Evolutionary conservation across 2,888 invertebrate species (phyloP).

Genomic region (Melolontha melolontha): DNA sequence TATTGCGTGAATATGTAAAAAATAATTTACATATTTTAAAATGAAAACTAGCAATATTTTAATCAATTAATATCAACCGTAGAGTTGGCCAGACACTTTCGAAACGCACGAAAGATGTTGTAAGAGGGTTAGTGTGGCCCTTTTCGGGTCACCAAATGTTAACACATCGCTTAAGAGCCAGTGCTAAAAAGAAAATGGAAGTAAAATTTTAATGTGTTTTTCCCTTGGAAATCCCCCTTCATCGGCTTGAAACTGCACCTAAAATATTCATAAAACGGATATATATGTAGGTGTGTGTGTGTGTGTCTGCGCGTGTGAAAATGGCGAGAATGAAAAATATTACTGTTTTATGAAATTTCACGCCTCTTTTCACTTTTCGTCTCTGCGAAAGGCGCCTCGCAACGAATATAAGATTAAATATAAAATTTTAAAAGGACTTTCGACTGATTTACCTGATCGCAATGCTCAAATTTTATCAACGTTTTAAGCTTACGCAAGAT

Average conservation of each 20-base stretch:
- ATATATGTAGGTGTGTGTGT: too few relatives aligned
- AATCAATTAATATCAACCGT: too few relatives aligned
- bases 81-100: too few relatives aligned
- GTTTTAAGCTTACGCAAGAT: too few relatives aligned
- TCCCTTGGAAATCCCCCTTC: conserved; percentile 15
- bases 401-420: conserved; percentile 29
- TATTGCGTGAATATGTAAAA: too few relatives aligned
- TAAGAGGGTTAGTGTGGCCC: not conserved
- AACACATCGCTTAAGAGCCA: conserved; percentile 24
- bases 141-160: conserved; percentile 14
- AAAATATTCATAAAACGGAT: conserved; percentile 34
- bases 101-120: too few relatives aligned
- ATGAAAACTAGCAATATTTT: too few relatives aligned
- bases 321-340: conserved; percentile 35
- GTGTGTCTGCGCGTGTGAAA: conserved; percentile 8
- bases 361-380: conserved; percentile 5
- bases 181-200: conserved; percentile 33
- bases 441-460: too few relatives aligned
- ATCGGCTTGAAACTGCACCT: conserved; percentile 17
- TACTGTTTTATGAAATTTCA: conserved; percentile 34
- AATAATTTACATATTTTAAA: too few relatives aligned
- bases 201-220: conserved; percentile 33
- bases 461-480: too few relatives aligned
- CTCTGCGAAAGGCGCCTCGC: conserved; percentile 5
- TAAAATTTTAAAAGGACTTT: conserved; percentile 21